Conservation (phyloP, 2,888 invertebrate genomes). For the Phalangium opilio region DNA sequence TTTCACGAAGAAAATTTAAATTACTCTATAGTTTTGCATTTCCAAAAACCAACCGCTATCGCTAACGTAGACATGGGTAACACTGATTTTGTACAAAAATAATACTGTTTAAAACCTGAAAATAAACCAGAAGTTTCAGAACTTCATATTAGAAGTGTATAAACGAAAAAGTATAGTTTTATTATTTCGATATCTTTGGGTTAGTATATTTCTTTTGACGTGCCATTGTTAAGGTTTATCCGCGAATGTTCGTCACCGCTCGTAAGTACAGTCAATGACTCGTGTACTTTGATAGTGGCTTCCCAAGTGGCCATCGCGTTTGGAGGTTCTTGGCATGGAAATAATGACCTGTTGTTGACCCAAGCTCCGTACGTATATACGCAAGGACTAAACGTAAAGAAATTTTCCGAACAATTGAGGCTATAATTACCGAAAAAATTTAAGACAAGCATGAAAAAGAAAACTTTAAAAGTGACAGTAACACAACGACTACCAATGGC, state of each 20-base stretch:
- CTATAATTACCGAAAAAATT: no score
- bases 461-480: no score
- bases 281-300: constrained; percentile 23
- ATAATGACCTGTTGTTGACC: constrained; percentile 33
- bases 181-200: no score
- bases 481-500: no score
- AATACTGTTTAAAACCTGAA: constrained; percentile 15
- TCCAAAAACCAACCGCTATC: constrained; percentile 30
- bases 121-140: neutral
- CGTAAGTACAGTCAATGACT: constrained; percentile 25
- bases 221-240: no score
- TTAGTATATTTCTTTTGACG: no score
- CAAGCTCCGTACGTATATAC: constrained; percentile 33
- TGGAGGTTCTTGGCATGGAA: constrained; percentile 35
- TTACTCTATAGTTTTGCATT: constrained; percentile 2
- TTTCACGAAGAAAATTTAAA: no score
- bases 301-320: constrained; percentile 34
- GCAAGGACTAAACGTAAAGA: constrained; percentile 19
- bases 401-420: neutral
- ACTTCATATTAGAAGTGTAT: no score
- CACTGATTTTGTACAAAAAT: constrained; percentile 25
- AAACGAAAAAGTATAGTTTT: no score
- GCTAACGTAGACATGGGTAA: constrained; percentile 33
- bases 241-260: constrained; percentile 25
- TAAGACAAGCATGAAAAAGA: no score